phyloP scores from a whole-genome alignment of 2,888 invertebrate genomes.

The Dasypolia templi region DNA sequence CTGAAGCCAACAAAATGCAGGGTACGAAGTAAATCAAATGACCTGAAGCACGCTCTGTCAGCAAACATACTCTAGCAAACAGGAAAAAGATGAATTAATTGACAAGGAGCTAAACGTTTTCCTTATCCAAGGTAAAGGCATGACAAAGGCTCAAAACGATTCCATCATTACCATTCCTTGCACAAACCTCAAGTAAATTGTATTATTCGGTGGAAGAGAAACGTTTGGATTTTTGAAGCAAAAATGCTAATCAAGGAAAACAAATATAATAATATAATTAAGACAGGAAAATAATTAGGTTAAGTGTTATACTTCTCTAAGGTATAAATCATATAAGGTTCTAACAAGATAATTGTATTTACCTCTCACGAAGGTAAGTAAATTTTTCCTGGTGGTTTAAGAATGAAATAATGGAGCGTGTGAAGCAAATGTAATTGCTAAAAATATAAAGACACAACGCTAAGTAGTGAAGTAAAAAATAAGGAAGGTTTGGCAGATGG shows the following conservation, averaged over 20 bases:
- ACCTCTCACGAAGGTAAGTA: constrained; percentile 16
- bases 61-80: not conserved
- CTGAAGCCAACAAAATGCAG: constrained; percentile 36
- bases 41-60: constrained; percentile 14
- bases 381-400: constrained; percentile 14
- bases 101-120: not conserved
- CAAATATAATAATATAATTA: constrained; percentile 19
- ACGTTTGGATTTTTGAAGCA: constrained; percentile 5
- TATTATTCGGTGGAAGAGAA: constrained; percentile 19
- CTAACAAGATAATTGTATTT: constrained; percentile 48
- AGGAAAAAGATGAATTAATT: constrained; percentile 2
- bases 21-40: constrained; percentile 22
- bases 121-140: not conserved
- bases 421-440: constrained; percentile 4
- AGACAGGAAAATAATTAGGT: constrained; percentile 44
- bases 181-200: not conserved
- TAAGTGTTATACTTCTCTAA: constrained; percentile 20
- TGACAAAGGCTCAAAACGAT: constrained; percentile 23
- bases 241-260: constrained; percentile 33
- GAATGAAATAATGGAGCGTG: constrained; percentile 30
- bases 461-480: constrained; percentile 3
- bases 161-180: constrained; percentile 33
- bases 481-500: not conserved
- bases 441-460: not conserved
- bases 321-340: constrained; percentile 42